Base-by-base conservation (phyloP, 2,797 vertebrate genomes). In the Enteromius afrohamiltoni region DNA sequence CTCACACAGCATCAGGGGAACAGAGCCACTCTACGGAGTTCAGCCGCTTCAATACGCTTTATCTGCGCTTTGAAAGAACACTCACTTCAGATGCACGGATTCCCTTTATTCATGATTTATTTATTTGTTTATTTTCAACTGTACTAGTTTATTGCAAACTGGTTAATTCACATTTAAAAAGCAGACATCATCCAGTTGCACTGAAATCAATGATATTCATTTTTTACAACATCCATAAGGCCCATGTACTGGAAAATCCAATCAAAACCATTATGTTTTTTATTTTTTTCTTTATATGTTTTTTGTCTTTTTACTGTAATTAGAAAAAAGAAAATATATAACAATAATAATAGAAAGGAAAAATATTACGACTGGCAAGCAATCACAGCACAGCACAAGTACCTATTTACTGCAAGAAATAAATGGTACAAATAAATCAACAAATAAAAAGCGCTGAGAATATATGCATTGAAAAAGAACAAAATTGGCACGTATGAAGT, bases 161-260 rank as follows among this genome's bases (percentile, higher is more conserved):
- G 97, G 96, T 97, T 96, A 96, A 97, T 96, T 98, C 97, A 97
- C 97, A 97, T 97, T 97, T 96, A 97, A 96, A 97, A 98, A 97
- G 96, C 96, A 97, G 97, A 96, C 96, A 93, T 94, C 96, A 96
- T 97, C 96, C 97, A 97, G 96, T 96, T 93, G 97, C 96, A 96
- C 94, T 95, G 95, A 96, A 97, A 97, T 96, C 86, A 92, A 96
- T 96, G 95, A 96, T 95, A 95, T 94, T 96, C 95, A 96, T 96
- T 96, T 96, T 95, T 96, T 97, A 97, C 95, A 97, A 96, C 96
- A 98, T 97, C 96, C 96, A 95, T 95, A 91, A 96, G 96, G 97
- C 96, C 95, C 95, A 96, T 95, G 96, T 97, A 98, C 97, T 96
- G 96, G 96, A 97, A 97, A 97, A 96, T 96, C 96, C 96, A 97